Evolutionary conservation across 2,888 invertebrate genomes (phyloP).

Genomic region (Drosophila subsilvestris): DNA sequence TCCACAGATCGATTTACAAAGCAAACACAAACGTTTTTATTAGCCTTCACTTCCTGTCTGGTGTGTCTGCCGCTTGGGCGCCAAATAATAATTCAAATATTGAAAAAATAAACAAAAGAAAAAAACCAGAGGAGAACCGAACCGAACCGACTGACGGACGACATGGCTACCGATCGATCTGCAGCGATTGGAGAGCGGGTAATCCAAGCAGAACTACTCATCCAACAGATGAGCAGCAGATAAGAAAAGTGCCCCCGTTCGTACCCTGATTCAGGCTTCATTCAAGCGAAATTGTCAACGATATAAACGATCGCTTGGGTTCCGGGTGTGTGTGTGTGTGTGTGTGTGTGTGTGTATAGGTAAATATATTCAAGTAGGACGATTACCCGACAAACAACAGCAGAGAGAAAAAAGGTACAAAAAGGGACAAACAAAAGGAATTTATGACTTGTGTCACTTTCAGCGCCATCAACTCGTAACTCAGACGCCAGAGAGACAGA

Average conservation of each 20-base stretch:
- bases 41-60: conserved; percentile 63
- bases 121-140: conserved; percentile 59
- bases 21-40: conserved; percentile 49
- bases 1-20: background rate
- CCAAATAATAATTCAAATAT: conserved; percentile 66
- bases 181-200: conserved; percentile 43
- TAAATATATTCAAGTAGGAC: conserved; percentile 40
- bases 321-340: background rate
- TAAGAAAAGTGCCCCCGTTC: conserved; percentile 47
- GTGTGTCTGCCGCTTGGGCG: conserved; percentile 50
- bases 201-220: conserved; percentile 62
- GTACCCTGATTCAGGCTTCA: conserved; percentile 64
- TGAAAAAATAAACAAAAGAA: conserved; percentile 46
- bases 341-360: conserved; percentile 17
- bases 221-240: conserved; percentile 49
- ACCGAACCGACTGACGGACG: conserved; percentile 56
- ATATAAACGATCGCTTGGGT: conserved; percentile 29
- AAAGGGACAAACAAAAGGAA: conserved; percentile 66
- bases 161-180: conserved; percentile 70
- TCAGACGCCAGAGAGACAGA: conserved; percentile 59
- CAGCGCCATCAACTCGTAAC: conserved; percentile 80
- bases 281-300: conserved; percentile 72
- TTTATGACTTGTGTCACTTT: conserved; percentile 82
- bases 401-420: background rate
- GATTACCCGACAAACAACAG: conserved; percentile 25